Conservation (phyloP, 2,797 vertebrate species). For the Micromesistius poutassou region DNA sequence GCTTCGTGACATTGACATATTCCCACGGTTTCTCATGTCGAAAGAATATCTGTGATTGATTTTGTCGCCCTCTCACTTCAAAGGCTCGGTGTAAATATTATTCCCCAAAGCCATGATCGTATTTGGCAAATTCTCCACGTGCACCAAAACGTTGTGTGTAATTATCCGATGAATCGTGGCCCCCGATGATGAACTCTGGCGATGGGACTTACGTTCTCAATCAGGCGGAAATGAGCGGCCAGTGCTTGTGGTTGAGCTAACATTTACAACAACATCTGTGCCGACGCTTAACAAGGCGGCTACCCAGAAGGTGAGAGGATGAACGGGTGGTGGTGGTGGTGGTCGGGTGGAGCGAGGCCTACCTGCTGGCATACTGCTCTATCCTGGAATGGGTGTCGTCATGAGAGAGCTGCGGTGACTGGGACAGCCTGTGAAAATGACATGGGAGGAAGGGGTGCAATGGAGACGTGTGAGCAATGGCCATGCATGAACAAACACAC, state of each 20-base stretch:
- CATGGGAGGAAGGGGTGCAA: slow-evolving; percentile 35
- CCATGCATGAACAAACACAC: slow-evolving; percentile 38
- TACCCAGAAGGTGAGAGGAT: background rate
- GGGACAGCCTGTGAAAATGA: slow-evolving; percentile 81
- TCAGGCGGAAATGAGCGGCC: too few species aligned
- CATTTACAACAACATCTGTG: background rate
- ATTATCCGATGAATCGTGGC: background rate
- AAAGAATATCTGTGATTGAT: background rate
- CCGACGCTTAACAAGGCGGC: background rate
- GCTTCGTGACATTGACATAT: background rate
- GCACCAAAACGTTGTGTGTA: background rate
- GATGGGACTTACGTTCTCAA: too few species aligned
- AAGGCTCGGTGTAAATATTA: background rate
- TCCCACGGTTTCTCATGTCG: background rate
- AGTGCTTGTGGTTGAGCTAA: background rate
- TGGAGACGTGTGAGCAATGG: slow-evolving; percentile 59
- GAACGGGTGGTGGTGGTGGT: background rate
- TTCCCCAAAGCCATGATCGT: background rate
- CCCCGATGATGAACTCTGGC: background rate
- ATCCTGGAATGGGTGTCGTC: slow-evolving; percentile 98
- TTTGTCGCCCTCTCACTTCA: background rate
- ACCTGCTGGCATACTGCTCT: slow-evolving; percentile 96
- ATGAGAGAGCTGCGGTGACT: slow-evolving; percentile 90
- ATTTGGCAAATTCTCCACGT: background rate
- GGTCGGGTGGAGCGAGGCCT: slow-evolving; percentile 43